Base-by-base conservation (phyloP, 2,888 invertebrate species). In the Linnaemya tessellans region DNA sequence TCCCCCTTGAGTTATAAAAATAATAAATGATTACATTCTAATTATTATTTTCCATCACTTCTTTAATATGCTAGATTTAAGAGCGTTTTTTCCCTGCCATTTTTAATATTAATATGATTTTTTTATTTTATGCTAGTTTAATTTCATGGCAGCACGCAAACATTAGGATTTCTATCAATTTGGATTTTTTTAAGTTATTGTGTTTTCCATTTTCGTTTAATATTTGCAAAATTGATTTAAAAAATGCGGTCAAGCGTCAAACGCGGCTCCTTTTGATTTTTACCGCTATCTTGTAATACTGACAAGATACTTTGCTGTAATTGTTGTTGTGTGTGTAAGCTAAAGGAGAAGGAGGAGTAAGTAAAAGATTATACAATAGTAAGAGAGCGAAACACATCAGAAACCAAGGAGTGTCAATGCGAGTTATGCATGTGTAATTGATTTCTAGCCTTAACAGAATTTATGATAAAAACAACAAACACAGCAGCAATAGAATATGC, bases 211-310 rank as follows among this genome's bases (percentile, higher is more conserved):
- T 60, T 64, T 43, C 35, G 25, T 56, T 64, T 46, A 51, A 20
- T 64, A 79, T 60, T 79, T 82, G 79, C 79, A 49, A 82, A 85
- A 82, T 85, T 82, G 82, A 85, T 85, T 85, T 85, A 71, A 85
- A 30, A 58, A 85, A 85, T 80, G 85, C 85, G 85, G 85, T 85
- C 85, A 85, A 85, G 81, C 84, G 79, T 79, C 81, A 85, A 85
- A 80, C 35, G 79, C 75, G 82, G 74, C 81, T 75, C 46, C 70
- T 67, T 85, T 80, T 82, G 79, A 85, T 79, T 22, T 82, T 67
- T 75, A 70, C 85, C 82, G 85, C 70, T n/a, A 49, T 56, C 43
- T 81, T 85, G 79, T 85, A 79, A 85, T 71, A 82, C 67, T 85
- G 85, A 71, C 74, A 75, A 60, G 78, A 80, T 67, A 82, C 60